Base-by-base conservation (phyloP, 2,888 invertebrate genomes). In the Leptothorax acervorum region DNA sequence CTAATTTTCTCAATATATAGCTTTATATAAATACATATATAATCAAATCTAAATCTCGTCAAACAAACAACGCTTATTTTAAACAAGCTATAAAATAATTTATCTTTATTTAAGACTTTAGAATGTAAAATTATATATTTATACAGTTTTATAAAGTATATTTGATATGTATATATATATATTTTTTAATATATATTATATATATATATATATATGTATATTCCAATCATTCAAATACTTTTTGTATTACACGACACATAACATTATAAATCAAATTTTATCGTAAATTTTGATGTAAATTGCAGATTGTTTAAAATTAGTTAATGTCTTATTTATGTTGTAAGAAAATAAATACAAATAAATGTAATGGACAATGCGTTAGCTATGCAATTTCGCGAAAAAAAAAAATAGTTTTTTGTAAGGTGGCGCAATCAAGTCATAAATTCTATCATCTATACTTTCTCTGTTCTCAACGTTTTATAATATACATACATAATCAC, bases 401-500 rank as follows among this genome's bases (percentile, higher is more conserved):
- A 28, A 71, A 57, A 45, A 55, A 51, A 23, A 23, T 5, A 12
- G n/a, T 9, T 57, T 57, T 39, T 45, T 57, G 12, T 57, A 48
- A 31, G 35, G 5, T 78, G 12, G 12, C 23, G 55, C 23, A 71
- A 71, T 6, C 71, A 57, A 70, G 2, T 28, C 39, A 78, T 11
- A 1, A 35, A 35, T 79, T 65, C 55, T 78, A 70, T 12, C 6
- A 55, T 55, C 11, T 12, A 51, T 3, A 31, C 57, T 79, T 70
- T 79, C 42, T 31, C 68, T 55, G 12, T 35, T 62, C 15, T 35
- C 3, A 55, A 57, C 31, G 31, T 70, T 79, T 79, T 70, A 70
- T 57, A 79, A 23, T 53, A 51, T 42, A 68, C 31, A 53, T 57
- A 15, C 70, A 71, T 79, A 66, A 65, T 65, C 57, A 31, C 3